Evolutionary conservation across 2,888 invertebrate species (phyloP), one percentile per base, ranked within the genome.

Genomic region (Biston betularia): DNA sequence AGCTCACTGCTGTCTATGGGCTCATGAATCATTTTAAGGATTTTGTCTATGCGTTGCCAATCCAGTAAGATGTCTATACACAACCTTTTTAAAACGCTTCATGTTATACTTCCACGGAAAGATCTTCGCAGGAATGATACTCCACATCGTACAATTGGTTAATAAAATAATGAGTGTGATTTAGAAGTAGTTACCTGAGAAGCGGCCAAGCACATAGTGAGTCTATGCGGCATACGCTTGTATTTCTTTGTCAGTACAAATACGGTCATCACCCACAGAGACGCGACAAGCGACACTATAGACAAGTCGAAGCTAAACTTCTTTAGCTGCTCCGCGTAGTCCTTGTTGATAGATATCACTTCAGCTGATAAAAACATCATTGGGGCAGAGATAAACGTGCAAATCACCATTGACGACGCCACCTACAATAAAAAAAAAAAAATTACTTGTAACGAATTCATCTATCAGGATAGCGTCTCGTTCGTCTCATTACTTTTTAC

Each of bases 341-440:
- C 96, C 75, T 96, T 96, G 56, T 97, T 96, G 54, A 97, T 89
- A 0, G 97, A 96, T 75, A 98, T 97, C 95, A 99, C 96, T 94
- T 98, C 97, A 0, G 98, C 98, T 0, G 99, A 98, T 67, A 98
- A 95, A 85, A 98, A 98, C 97, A 99, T 98, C 77, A 99, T 94
- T 0, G 99, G 99, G 0, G 98, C 99, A 12, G 98, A 98, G 33
- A 99, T 93, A 82, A 99, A 98, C 0, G 99, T 99, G 78, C 98
- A 98, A 1, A 97, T 97, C 6, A 99, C 98, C 97, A 99, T 97
- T 38, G 98, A 97, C 61, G 97, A 97, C 0, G 98, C 98, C 88
- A 98, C 96, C 97, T 98, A n/a, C 33, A 58, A 58, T 12, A 45
- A n/a, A 45, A 14, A 6, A 53, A 35, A 11, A 6, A 5, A n/a